Base-by-base conservation (phyloP, 2,888 invertebrate genomes). In the Cryptus viduatorius region DNA sequence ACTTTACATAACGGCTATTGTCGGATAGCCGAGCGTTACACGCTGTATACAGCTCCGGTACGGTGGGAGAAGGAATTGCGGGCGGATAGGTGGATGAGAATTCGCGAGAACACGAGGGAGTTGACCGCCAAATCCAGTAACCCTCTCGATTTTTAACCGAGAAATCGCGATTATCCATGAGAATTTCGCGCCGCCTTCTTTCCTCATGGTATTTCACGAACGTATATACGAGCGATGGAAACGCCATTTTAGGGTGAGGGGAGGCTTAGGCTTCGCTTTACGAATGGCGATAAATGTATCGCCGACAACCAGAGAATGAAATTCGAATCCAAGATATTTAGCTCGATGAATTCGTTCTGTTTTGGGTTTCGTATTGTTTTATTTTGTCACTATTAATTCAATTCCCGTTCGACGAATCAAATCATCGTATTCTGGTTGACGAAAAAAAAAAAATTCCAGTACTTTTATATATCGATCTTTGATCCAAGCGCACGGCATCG, bases 1-100 rank as follows among this genome's bases (percentile, higher is more conserved):
- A 83, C 79, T 83, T 83, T 85, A 83, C 85, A 83, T 83, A 85
- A 83, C 76, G 79, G 82, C 81, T 84, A 73, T 77, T 77, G 76
- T 69, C 71, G 56, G 80, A 76, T 46, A 65, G 42, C 46, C 75
- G 59, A n/a, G 59, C 29, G 42, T 42, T 37, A 12, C 8, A 14
- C 37, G 37, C 64, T 64, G 16, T 14, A 53, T 2, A 37, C 37
- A n/a, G 24, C 42, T 10, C 42, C 42, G 16, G n/a, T 65, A 8
- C 16, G 42, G 14, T 3, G 4, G n/a, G n/a, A 37, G 37, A 16
- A 29, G 65, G 65, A 65, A 19, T 5, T 3, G 37, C 3, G n/a
- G 42, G 37, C n/a, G 50, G 12, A 16, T 8, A 42, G 65, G 65
- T 14, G 42, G 65, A 42, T 42, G 75, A 37, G 50, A 64, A 64